Evolutionary conservation across 2,888 invertebrate species (phyloP).

Genomic region (Dolichopus griseipennis): DNA sequence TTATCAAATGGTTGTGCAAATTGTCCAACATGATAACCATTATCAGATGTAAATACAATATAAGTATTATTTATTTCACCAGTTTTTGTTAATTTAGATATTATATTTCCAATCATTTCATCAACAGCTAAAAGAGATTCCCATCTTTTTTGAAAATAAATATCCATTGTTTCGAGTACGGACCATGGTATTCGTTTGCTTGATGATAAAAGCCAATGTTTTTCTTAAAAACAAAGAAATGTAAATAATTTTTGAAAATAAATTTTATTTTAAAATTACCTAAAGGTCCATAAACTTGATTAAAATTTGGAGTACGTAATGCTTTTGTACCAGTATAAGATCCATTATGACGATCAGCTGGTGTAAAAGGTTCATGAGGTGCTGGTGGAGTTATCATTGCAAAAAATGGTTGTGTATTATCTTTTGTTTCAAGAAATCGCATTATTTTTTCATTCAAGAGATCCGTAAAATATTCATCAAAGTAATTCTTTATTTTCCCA

Average conservation of each 20-base stretch:
- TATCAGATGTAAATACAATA: constrained; percentile 78
- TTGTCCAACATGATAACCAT: constrained; percentile 87
- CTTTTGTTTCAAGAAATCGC: constrained; percentile 25
- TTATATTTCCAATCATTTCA: constrained; percentile 63
- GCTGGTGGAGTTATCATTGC: constrained; percentile 83
- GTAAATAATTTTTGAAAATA: neutral
- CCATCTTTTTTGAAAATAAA: constrained; percentile 65
- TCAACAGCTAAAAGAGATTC: constrained; percentile 78
- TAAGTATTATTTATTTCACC: constrained; percentile 63
- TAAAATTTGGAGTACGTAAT: constrained; percentile 60
- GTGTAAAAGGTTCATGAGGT: constrained; percentile 77
- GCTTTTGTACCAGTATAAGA: constrained; percentile 53
- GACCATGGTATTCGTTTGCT: constrained; percentile 53
- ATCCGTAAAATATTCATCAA: constrained; percentile 73
- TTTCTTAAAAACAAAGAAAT: constrained; percentile 47
- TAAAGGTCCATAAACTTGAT: constrained; percentile 41
- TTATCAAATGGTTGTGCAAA: constrained; percentile 84
- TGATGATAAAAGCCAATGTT: constrained; percentile 71
- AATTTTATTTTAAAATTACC: constrained; percentile 23
- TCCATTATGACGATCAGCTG: constrained; percentile 62
- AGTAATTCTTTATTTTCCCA: constrained; percentile 56
- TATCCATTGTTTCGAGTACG: constrained; percentile 55
- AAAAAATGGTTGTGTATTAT: constrained; percentile 50
- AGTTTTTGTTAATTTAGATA: constrained; percentile 48
- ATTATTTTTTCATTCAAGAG: constrained; percentile 49